Base-by-base conservation (phyloP, 1,140 invertebrate genomes). In the Drosophila persimilis region DNA sequence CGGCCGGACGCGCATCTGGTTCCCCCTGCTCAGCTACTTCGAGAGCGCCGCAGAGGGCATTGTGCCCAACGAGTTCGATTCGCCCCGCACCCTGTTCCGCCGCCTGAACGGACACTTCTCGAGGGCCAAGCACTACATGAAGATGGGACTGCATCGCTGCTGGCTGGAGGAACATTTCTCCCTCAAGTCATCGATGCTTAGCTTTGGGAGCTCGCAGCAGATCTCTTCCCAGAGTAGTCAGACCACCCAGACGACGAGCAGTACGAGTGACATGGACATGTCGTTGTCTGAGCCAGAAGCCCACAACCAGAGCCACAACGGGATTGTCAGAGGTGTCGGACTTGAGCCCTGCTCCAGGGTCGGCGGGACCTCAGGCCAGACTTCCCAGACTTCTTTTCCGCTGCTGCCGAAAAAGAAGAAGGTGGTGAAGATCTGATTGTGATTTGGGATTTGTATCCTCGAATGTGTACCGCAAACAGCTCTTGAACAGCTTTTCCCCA, bases 11-110 rank as follows among this genome's bases (percentile, higher is more conserved):
- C 91, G 93, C 58, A 93, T 94, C 66, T 94, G 93, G 94, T 95
- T 95, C 86, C 94, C 94, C 7, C 90, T 95, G 80, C 93, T 95
- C 58, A 94, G 97, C 63, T 99, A 98, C 92, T 99, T 99, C 92
- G 98, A 99, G 91, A 96, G 96, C 0, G 95, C 96, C 56, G 96
- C 98, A 48, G 96, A 98, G 91, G 97, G 97, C 11, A 98, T 97
- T 66, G 96, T 99, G 52, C 98, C 98, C 11, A 99, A 99, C 92
- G 97, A 98, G 80, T 99, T 96, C 88, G 97, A 98, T 53, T 73
- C 81, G 6, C 20, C 76, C 8, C 60, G 67, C 13, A 67, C 80
- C 6, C 26, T 86, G 6, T 52, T 88, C 1, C 54, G 78, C 20
- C 45, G 65, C 41, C 20, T 90, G 6, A 29, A 85, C 22, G 51